Evolutionary conservation across 92 coral and sea anemone species (phyloP).

Genomic region (Muricea muricata): DNA sequence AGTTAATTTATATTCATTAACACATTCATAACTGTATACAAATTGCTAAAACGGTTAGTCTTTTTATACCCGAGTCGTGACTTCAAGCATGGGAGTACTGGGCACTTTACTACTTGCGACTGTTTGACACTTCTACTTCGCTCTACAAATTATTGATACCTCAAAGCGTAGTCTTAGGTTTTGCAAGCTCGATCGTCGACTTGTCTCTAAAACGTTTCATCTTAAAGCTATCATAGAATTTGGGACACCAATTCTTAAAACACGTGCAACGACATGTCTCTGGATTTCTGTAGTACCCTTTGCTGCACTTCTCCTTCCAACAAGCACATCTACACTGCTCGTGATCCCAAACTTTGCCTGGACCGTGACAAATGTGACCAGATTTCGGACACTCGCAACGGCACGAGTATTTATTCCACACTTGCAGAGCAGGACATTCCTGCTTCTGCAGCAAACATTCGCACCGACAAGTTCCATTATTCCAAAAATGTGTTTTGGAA

Average conservation of each 20-base stretch:
- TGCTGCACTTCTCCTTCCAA: conserved; percentile 28
- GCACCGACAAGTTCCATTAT: conserved; percentile 34
- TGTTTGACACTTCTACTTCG: background rate
- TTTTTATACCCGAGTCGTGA: background rate
- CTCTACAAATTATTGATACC: background rate
- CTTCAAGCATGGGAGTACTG: background rate
- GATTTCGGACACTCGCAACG: conserved; percentile 27
- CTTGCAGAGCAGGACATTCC: background rate
- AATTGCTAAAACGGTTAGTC: background rate
- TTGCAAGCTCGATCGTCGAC: conserved; percentile 22
- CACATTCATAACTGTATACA: background rate
- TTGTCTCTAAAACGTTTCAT: conserved; percentile 12
- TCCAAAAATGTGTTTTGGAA: conserved; percentile 29
- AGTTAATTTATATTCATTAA: too few relatives aligned
- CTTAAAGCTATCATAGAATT: background rate
- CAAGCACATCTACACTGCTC: conserved; percentile 25
- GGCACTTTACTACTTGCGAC: background rate
- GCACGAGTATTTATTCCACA: conserved; percentile 30
- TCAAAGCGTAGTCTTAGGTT: background rate
- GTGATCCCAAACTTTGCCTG: conserved; percentile 46
- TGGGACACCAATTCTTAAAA: conserved; percentile 27
- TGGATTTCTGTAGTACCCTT: conserved; percentile 44
- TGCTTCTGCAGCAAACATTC: background rate
- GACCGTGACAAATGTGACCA: conserved; percentile 27
- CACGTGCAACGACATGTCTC: conserved; percentile 37